Conservation (phyloP, 92 coral and sea anemone genomes). For the Parazoanthus atlanticus region DNA sequence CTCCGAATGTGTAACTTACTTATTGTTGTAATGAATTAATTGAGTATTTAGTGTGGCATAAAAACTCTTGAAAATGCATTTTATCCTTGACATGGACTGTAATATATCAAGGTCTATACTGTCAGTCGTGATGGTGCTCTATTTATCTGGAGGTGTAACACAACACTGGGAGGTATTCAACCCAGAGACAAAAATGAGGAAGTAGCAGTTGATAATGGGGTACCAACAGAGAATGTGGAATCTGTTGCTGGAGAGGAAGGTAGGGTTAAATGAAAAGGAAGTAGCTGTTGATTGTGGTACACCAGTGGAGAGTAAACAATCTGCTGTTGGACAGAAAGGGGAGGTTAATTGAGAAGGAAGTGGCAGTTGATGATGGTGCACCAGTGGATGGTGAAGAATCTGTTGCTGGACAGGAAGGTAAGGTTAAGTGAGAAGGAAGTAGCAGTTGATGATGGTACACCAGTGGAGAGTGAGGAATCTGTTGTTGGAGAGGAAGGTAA, state of each 20-base stretch:
- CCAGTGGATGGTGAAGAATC: not conserved
- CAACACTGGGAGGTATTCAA: conserved; percentile 55
- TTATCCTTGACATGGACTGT: conserved; percentile 3
- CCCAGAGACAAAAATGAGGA: conserved; percentile 47
- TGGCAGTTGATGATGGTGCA: not conserved
- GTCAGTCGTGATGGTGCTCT: conserved; percentile 90
- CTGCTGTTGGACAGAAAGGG: not conserved
- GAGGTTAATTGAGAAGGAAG: not conserved
- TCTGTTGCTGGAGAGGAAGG: not conserved
- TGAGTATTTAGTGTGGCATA: not conserved
- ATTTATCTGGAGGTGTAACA: conserved; percentile 78
- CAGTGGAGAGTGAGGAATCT: not conserved
- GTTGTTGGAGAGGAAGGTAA: not conserved
- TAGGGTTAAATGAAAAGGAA: not conserved
- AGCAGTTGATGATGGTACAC: not conserved
- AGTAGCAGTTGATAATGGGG: conserved; percentile 28
- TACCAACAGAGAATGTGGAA: not conserved
- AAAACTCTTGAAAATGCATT: not conserved
- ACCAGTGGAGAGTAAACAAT: not conserved
- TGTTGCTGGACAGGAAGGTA: not conserved
- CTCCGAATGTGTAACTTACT: too few species aligned
- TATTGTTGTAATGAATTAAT: not conserved
- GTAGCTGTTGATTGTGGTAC: conserved; percentile 32
- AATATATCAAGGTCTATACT: conserved; percentile 72
- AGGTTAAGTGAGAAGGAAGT: not conserved